phyloP scores from a whole-genome alignment of 2,888 invertebrate species.

The Argyresthia albistria region DNA sequence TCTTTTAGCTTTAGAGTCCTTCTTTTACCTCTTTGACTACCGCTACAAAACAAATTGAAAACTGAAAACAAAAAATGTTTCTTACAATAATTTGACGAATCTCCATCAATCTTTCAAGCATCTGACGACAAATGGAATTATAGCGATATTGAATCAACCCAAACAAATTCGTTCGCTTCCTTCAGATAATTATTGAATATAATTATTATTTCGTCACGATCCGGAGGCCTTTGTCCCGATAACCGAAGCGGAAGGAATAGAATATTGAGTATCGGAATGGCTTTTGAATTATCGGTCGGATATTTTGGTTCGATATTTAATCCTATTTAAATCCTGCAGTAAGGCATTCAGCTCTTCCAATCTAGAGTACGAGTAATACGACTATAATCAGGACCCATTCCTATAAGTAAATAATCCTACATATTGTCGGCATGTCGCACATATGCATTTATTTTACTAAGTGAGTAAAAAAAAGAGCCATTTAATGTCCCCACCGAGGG shows the following conservation, averaged over 20 bases:
- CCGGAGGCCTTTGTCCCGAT: slow-evolving; percentile 19
- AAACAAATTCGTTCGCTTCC: slow-evolving; percentile 47
- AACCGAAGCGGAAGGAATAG: slow-evolving; percentile 1
- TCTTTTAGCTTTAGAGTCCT: too few relatives aligned
- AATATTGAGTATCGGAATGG: background rate
- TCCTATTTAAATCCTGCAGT: too few relatives aligned
- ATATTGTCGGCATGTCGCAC: too few relatives aligned
- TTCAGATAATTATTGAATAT: slow-evolving; percentile 52
- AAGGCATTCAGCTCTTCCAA: too few relatives aligned
- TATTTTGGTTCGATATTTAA: too few relatives aligned
- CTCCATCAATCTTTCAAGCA: slow-evolving; percentile 31
- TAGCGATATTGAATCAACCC: slow-evolving; percentile 43
- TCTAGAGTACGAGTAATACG: too few relatives aligned
- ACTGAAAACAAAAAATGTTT: background rate
- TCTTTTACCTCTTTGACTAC: too few relatives aligned
- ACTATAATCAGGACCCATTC: too few relatives aligned
- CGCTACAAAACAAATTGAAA: background rate
- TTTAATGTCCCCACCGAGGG: too few relatives aligned
- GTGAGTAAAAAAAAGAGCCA: too few relatives aligned
- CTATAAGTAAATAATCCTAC: too few relatives aligned
- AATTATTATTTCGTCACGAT: slow-evolving; percentile 63
- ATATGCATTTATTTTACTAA: too few relatives aligned
- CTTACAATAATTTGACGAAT: background rate
- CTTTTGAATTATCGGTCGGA: background rate
- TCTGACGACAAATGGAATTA: slow-evolving; percentile 44